These are phyloP conservation scores for Oscheius onirici DNA, from an alignment of 2,888 invertebrate genomes.

Conservation along the genomic window DNA sequence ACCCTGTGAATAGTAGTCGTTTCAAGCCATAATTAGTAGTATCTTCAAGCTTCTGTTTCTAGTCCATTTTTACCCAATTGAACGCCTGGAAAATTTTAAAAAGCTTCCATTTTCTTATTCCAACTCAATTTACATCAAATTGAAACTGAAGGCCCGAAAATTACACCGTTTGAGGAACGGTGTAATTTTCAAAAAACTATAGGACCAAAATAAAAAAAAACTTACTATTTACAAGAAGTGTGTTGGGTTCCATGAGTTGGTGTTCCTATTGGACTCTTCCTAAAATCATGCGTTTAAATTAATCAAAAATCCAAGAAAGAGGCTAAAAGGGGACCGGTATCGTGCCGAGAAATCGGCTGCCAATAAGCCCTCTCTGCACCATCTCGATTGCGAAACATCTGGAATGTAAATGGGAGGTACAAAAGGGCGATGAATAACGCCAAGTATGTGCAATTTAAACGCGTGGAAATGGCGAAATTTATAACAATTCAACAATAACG, in stretches of 20 bases:
- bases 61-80: no score
- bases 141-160: no score
- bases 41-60: no score
- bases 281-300: neutral
- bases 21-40: no score
- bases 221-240: conserved; percentile 54
- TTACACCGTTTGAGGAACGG: no score
- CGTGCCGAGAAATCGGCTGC: neutral
- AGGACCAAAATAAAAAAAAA: conserved; percentile 19
- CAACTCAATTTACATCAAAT: no score
- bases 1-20: no score
- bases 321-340: neutral
- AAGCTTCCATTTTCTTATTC: no score
- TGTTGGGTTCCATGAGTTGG: conserved; percentile 50
- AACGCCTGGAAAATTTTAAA: no score
- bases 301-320: neutral
- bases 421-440: conserved; percentile 7
- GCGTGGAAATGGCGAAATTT: conserved; percentile 9
- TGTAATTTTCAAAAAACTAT: no score
- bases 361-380: neutral
- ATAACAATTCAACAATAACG: conserved; percentile 20
- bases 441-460: neutral
- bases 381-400: conserved; percentile 22
- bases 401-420: neutral
- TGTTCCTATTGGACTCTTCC: neutral